Base-by-base conservation (phyloP, 2,888 invertebrate species). In the Notodonta ziczac region DNA sequence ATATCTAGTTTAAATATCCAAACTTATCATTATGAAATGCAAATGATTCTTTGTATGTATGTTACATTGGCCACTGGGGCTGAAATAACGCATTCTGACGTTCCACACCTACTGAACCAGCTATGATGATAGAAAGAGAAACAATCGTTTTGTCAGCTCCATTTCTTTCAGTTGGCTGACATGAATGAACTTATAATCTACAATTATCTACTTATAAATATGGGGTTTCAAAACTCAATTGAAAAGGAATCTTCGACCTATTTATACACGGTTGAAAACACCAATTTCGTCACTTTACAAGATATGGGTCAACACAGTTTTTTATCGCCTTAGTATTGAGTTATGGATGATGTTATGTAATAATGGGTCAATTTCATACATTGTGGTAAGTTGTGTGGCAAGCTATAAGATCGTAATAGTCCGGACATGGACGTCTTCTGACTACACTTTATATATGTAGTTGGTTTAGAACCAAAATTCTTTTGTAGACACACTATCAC, bases 21-120 rank as follows among this genome's bases (percentile, higher is more conserved):
- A 13, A 39, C 14, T 59, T 57, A 73, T 60, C 65, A 64, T 63
- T 56, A 56, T n/a, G 35, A 64, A 64, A 64, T 64, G 63, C 63
- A 60, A 50, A 54, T 56, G 56, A 56, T 54, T 61, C 58, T 59
- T 64, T 64, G 61, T 57, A 57, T 52, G 44, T 52, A 54, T 40
- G 56, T 56, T 44, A 56, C 56, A 56, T 44, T 44, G 39, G 35
- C 5, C n/a, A 54, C 39, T 54, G 54, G 54, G 24, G 13, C 35
- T 24, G 16, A 53, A 46, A 13, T n/a, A 46, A 13, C 46, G 4
- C 42, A 42, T 35, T 35, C 35, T 35, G 35, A 35, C 24, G 12
- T 46, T 40, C 40, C 4, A 40, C 8, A 40, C 42, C 42, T 12
- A 42, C n/a, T 46, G 46, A 46, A n/a, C 5, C n/a, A 46, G 46